A percentile compares a stretch with the other conserved stretches of the same genome.
phyloP scores from a whole-genome alignment of 2,888 invertebrate genomes.

The Scaptomyza tumidula region DNA sequence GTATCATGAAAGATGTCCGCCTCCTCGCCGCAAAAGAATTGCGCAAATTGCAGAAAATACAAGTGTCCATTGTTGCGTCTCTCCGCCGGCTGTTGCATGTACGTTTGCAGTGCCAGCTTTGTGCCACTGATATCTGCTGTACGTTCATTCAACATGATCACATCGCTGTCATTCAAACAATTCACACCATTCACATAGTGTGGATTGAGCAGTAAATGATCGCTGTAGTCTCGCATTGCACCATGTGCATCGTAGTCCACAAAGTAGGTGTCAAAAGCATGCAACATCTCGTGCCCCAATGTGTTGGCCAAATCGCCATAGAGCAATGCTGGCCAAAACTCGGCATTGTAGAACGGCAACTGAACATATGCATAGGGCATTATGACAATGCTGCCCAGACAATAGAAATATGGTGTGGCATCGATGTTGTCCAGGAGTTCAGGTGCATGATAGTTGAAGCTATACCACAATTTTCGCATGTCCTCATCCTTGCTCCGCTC shows the following conservation, averaged over 20 bases:
- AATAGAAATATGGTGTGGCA: slow-evolving; percentile 76
- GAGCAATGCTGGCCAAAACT: slow-evolving; percentile 77
- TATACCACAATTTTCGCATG: slow-evolving; percentile 51
- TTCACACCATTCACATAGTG: slow-evolving; percentile 50
- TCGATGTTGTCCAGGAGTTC: slow-evolving; percentile 71
- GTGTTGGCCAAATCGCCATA: slow-evolving; percentile 80
- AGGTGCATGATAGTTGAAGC: slow-evolving; percentile 74
- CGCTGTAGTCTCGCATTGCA: slow-evolving; percentile 57
- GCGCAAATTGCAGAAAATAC: slow-evolving; percentile 79
- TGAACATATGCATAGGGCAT: slow-evolving; percentile 76
- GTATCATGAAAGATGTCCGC: slow-evolving; percentile 70
- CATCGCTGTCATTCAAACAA: slow-evolving; percentile 61
- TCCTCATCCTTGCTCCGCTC: slow-evolving; percentile 35
- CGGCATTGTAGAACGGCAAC: slow-evolving; percentile 69
- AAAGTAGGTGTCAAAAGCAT: slow-evolving; percentile 74
- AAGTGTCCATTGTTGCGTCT: slow-evolving; percentile 60
- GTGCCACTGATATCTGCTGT: slow-evolving; percentile 79
- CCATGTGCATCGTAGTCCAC: slow-evolving; percentile 72
- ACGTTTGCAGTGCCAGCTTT: slow-evolving; percentile 72
- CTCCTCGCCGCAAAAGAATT: slow-evolving; percentile 79
- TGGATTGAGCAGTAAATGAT: slow-evolving; percentile 49
- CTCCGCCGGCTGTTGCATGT: slow-evolving; percentile 51
- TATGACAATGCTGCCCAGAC: slow-evolving; percentile 70
- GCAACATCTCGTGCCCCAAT: slow-evolving; percentile 78
- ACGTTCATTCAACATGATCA: slow-evolving; percentile 67